Percentiles rank a stretch among this genome's conserved stretches.
Evolutionary conservation across 2,797 vertebrate species (phyloP).

Genomic region (Avahi laniger): DNA sequence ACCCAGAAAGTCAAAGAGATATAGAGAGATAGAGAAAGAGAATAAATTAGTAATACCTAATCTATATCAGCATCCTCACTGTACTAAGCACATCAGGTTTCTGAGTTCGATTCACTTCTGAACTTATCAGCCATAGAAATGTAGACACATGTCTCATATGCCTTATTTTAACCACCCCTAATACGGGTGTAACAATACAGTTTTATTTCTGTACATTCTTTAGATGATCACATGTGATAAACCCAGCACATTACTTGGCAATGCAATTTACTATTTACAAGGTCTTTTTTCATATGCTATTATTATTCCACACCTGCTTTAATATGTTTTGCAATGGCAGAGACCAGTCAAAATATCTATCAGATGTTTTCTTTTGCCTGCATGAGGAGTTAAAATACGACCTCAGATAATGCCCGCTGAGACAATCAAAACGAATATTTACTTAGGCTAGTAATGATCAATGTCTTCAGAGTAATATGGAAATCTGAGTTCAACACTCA

Average conservation of each 20-base stretch:
- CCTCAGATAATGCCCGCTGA: constrained; percentile 64
- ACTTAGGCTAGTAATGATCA: constrained; percentile 75
- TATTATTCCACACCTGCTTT: constrained; percentile 56
- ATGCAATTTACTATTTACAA: neutral
- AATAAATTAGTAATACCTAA: neutral
- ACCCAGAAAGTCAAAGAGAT: neutral
- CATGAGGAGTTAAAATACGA: constrained; percentile 68
- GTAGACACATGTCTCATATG: rapidly evolving
- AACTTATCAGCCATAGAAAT: neutral
- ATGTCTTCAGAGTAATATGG: constrained; percentile 72
- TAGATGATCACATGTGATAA: neutral
- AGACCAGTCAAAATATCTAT: constrained; percentile 60
- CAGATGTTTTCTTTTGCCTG: constrained; percentile 43
- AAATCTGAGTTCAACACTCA: constrained; percentile 72
- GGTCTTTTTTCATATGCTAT: neutral
- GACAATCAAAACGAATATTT: constrained; percentile 77
- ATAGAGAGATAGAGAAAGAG: neutral
- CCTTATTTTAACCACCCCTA: neutral
- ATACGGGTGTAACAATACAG: neutral
- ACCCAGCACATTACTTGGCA: neutral
- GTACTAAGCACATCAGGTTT: neutral
- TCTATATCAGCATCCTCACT: neutral
- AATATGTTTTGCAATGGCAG: constrained; percentile 33
- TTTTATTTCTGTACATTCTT: neutral
- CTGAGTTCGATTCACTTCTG: neutral